Base-by-base conservation (phyloP, 2,888 invertebrate genomes). In the Zaprionus lineosus region DNA sequence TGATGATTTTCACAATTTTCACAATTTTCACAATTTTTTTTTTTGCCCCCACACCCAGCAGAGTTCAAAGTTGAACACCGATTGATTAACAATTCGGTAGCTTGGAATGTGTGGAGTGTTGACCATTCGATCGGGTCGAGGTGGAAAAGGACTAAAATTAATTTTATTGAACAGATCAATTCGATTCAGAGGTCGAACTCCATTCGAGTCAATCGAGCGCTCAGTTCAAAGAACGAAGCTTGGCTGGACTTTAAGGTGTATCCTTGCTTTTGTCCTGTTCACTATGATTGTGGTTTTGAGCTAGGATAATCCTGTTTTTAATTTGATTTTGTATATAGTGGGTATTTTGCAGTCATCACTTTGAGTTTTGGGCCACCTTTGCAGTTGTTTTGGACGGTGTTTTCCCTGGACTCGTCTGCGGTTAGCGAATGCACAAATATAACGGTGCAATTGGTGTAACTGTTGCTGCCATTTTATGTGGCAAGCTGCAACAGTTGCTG, bases 401-500 rank as follows among this genome's bases (percentile, higher is more conserved):
- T n/a, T 29, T n/a, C 2, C 15, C 41, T 3, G 7, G 24, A 33
- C 41, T 43, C 4, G 39, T 11, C 14, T 55, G 60, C 29, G 60
- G 60, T 31, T 14, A 19, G 33, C 51, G 26, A 51, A 44, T 60
- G 28, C 46, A 48, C 47, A 68, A 66, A 26, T 61, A 31, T 31
- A 26, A 9, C 5, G 9, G 21, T 1, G 29, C 9, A 29, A 18
- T 41, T 21, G 51, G 15, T 34, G 41, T 59, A 56, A 70, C 55
- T 56, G 71, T 59, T 65, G 68, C 55, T 53, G 44, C 34, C 47
- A 47, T 43, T 33, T 46, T 36, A 24, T 52, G 52, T 50, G 53
- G 44, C 52, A 56, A 40, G 34, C 18, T 52, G 46, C 57, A 66
- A 60, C 72, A 47, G 72, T 53, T 71, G 56, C 60, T 53, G 59